Evolutionary conservation across 2,888 invertebrate species (phyloP).

Genomic region (Lithophane socia): DNA sequence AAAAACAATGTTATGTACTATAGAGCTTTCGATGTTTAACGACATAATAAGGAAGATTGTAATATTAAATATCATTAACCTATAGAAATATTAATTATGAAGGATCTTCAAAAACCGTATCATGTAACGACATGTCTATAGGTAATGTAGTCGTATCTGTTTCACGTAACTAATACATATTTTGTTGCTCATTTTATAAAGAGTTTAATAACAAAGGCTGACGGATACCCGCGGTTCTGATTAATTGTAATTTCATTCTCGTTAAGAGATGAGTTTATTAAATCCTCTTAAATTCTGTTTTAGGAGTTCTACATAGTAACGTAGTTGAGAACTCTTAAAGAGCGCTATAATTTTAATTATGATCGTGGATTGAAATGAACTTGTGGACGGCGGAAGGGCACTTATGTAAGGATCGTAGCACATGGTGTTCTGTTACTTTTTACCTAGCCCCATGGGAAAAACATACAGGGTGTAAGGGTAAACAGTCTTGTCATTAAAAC

Average conservation of each 20-base stretch:
- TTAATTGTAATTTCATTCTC: slow-evolving; percentile 47
- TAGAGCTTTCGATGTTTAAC: background rate
- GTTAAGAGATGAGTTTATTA: slow-evolving; percentile 37
- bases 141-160: slow-evolving; percentile 16
- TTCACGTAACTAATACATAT: slow-evolving; percentile 8
- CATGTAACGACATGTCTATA: background rate
- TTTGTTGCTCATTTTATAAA: slow-evolving; percentile 31
- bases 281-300: slow-evolving; percentile 17
- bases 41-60: background rate
- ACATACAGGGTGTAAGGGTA: too few relatives aligned
- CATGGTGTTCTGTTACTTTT: background rate
- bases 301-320: slow-evolving; percentile 1
- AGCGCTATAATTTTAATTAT: background rate
- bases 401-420: background rate
- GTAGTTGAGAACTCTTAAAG: slow-evolving; percentile 1
- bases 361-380: slow-evolving; percentile 4
- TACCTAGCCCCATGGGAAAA: background rate
- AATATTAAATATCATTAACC: background rate
- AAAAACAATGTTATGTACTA: background rate
- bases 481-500: too few relatives aligned
- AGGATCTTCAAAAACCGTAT: slow-evolving; percentile 19
- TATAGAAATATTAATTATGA: background rate
- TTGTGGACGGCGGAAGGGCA: background rate
- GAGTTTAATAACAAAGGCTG: slow-evolving; percentile 51
- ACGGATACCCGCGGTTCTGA: slow-evolving; percentile 17